Conservation (phyloP, 2,113 vertebrate species). For the Calidris pygmaea region DNA sequence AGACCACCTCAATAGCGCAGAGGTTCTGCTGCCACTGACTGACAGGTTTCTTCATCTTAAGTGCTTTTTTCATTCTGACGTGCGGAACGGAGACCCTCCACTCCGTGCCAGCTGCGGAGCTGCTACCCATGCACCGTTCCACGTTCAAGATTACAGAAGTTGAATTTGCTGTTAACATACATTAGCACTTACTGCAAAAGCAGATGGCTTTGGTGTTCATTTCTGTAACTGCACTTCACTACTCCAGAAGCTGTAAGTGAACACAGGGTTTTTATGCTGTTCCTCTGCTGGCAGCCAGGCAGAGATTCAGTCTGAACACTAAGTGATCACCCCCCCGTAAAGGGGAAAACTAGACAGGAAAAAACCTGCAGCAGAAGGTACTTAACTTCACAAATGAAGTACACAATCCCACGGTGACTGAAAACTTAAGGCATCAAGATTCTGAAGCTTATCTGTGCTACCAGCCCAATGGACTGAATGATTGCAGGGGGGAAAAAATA, state of each 20-base stretch:
- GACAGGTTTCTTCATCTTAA: background rate
- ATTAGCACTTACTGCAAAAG: background rate
- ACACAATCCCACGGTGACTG: rapidly evolving
- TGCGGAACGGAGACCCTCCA: background rate
- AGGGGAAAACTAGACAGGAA: background rate
- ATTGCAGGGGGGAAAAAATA: background rate
- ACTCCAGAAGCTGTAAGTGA: background rate
- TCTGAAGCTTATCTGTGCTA: background rate
- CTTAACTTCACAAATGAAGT: background rate
- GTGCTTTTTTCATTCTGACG: background rate
- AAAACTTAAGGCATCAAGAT: background rate
- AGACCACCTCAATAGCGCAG: background rate
- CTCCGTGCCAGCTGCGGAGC: background rate
- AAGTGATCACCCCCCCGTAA: background rate
- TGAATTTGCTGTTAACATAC: background rate
- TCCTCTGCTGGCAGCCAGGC: background rate
- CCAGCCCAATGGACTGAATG: background rate
- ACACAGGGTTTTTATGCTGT: background rate
- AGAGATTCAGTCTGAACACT: background rate
- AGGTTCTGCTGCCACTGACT: background rate
- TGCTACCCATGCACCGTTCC: background rate
- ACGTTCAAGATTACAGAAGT: background rate
- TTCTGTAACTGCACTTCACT: background rate
- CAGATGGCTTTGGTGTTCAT: background rate
- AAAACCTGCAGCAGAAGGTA: background rate